These are phyloP conservation scores for Procambarus virginalis DNA, from an alignment of 1,140 invertebrate species.

Conservation along the genomic window DNA sequence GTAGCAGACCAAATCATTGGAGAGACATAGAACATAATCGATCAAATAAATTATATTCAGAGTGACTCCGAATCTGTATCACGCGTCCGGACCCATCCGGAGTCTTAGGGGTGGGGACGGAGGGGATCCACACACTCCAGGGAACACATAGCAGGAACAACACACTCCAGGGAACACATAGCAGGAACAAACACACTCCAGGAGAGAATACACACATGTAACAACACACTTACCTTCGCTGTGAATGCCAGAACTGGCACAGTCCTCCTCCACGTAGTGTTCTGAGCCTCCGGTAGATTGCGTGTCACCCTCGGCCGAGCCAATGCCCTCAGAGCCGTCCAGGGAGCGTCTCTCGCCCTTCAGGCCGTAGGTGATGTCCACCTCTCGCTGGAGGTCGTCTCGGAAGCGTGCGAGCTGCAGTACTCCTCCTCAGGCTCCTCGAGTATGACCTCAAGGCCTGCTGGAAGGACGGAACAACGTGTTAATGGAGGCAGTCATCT, in stretches of 20 bases:
- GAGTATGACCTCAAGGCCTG: slow-evolving; percentile 69
- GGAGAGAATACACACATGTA: too few species aligned
- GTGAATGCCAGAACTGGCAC: slow-evolving; percentile 68
- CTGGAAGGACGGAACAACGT: not conserved
- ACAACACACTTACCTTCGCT: slow-evolving; percentile 62
- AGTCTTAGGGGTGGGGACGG: too few species aligned
- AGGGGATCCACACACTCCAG: too few species aligned
- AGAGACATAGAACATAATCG: too few species aligned
- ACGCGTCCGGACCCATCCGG: too few species aligned
- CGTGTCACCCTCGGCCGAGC: slow-evolving; percentile 65
- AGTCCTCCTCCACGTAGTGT: slow-evolving; percentile 69
- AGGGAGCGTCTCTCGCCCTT: slow-evolving; percentile 67
- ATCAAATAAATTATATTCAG: too few species aligned
- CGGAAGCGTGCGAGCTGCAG: slow-evolving; percentile 64
- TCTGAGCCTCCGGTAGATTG: slow-evolving; percentile 62
- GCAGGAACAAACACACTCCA: too few species aligned
- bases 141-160: too few species aligned
- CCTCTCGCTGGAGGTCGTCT: slow-evolving; percentile 60
- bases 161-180: too few species aligned
- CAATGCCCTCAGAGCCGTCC: slow-evolving; percentile 69
- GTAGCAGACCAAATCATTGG: too few species aligned
- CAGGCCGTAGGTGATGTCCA: slow-evolving; percentile 62
- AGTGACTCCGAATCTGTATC: too few species aligned
- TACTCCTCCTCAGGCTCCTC: slow-evolving; percentile 70
- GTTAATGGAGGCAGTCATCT: too few species aligned